Evolutionary conservation across 2,797 vertebrate genomes (phyloP).

Genomic region (Rhinophrynus dorsalis): DNA sequence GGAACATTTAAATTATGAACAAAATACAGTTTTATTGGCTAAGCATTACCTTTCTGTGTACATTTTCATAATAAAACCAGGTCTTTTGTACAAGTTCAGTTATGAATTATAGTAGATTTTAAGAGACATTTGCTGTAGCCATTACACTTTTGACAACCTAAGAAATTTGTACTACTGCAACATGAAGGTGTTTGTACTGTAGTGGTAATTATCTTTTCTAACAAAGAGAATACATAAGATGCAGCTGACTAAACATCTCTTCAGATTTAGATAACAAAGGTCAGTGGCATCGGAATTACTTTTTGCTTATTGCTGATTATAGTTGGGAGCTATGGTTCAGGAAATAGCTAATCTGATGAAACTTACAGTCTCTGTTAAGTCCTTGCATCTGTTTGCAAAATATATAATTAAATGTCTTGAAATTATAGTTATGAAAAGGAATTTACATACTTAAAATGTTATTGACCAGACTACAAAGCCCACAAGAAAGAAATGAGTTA

Average conservation of each 20-base stretch:
- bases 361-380: conserved; percentile 13
- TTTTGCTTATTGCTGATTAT: conserved; percentile 42
- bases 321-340: conserved; percentile 30
- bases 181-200: conserved; percentile 36
- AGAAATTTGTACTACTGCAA: conserved; percentile 35
- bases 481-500: no score
- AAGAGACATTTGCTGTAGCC: not conserved
- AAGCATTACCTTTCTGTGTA: no score
- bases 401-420: no score
- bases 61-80: no score
- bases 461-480: no score
- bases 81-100: no score
- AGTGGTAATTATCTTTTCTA: conserved; percentile 38
- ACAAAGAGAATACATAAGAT: conserved; percentile 32
- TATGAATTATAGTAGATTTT: no score
- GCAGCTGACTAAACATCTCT: conserved; percentile 40
- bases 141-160: conserved; percentile 6
- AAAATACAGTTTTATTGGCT: no score
- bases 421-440: no score
- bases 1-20: no score
- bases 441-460: no score
- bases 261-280: conserved; percentile 39
- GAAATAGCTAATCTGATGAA: conserved; percentile 29
- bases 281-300: conserved; percentile 34
- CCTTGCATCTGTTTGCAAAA: not conserved